Conservation (phyloP, 2,888 invertebrate species). For the Pedicia rivosa region DNA sequence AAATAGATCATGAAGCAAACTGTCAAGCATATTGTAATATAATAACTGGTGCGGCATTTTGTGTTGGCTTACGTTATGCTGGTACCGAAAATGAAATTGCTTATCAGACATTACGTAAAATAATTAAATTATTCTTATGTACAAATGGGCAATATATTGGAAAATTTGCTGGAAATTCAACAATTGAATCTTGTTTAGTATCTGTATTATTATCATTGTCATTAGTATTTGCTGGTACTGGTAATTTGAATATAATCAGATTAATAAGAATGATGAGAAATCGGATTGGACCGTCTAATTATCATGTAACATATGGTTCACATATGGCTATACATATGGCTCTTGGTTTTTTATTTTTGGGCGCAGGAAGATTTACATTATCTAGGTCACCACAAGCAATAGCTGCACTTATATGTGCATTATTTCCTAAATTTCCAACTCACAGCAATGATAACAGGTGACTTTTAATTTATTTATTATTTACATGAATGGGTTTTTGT, state of each 20-base stretch:
- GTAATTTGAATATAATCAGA: slow-evolving; percentile 67
- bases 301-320: slow-evolving; percentile 71
- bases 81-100: slow-evolving; percentile 77
- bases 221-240: slow-evolving; percentile 91
- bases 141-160: slow-evolving; percentile 51
- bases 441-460: slow-evolving; percentile 94
- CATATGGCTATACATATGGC: slow-evolving; percentile 95
- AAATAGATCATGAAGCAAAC: slow-evolving; percentile 82
- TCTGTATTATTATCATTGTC: slow-evolving; percentile 65
- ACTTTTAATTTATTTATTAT: slow-evolving; percentile 35
- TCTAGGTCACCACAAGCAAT: slow-evolving; percentile 70
- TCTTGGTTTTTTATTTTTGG: slow-evolving; percentile 81
- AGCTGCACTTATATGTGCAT: slow-evolving; percentile 80
- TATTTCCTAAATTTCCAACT: slow-evolving; percentile 94
- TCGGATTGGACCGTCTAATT: slow-evolving; percentile 54
- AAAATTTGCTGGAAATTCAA: slow-evolving; percentile 78
- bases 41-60: slow-evolving; percentile 86
- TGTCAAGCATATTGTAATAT: slow-evolving; percentile 96
- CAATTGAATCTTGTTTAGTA: slow-evolving; percentile 78
- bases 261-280: slow-evolving; percentile 72
- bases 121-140: slow-evolving; percentile 24
- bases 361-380: slow-evolving; percentile 78
- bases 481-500: background rate
- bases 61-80: slow-evolving; percentile 83
- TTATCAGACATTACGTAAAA: slow-evolving; percentile 44